Base-by-base conservation (phyloP, 2,113 vertebrate species). In the Pelobates fuscus region DNA sequence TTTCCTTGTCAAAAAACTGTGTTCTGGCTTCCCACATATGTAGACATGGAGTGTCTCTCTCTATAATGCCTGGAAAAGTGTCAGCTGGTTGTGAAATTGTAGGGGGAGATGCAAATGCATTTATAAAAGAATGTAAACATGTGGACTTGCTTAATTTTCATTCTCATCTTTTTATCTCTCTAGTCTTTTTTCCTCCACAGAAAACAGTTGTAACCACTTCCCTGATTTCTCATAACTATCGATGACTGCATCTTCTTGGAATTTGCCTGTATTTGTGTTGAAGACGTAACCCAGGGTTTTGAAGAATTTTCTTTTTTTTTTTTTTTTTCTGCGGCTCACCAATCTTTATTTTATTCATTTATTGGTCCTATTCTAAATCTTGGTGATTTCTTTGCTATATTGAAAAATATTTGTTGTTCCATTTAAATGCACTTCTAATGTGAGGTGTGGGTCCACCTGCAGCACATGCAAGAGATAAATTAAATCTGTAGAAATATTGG, bases 241-340 rank as follows among this genome's bases (percentile, higher is more conserved):
- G 79, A 83, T 90, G 86, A 84, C 88, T 80, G 78, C 87, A 87
- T 81, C 80, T 87, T 87, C 87, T 85, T 91, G 85, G 92, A 93
- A 93, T 91, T 91, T 55, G 78, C 78, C 81, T 88, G 80, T 87
- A 89, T 72, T 85, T 89, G 79, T 85, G 86, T 61, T 86, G 80
- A 5, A 57, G 74, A 71, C 25, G 49, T 80, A 12, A 20, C 64
- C 81, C 1, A 41, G 75, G 79, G 81, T 82, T 84, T 87, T 18
- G 21, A 81, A 82, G 84, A 37, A 80, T 80, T 60, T 79, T 70
- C 83, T 82, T 86, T 77, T 84, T 80, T 80, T 60, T 79, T 70
- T 83, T 82, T 86, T 77, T 84, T 79, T 85, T 80, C 85, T 55
- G 77, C 44, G 15, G 83, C 82, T 87, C 79, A 88, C 87, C 2